These are phyloP conservation scores for Idaea dimidiata DNA, from an alignment of 2,888 invertebrate genomes.

Conservation along the genomic window DNA sequence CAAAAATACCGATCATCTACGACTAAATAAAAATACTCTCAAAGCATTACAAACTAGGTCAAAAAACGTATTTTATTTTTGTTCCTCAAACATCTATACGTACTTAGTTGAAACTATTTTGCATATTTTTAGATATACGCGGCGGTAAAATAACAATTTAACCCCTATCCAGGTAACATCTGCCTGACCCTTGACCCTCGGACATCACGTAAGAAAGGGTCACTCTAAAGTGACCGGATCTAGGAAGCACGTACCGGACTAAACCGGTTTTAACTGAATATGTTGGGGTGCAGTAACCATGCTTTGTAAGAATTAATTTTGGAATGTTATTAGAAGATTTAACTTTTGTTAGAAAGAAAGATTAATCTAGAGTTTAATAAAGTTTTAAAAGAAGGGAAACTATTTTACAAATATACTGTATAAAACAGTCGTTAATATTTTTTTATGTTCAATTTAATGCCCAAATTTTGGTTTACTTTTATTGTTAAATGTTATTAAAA, in stretches of 20 bases:
- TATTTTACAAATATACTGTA: too few species aligned
- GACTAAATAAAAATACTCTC: too few species aligned
- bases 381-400: too few species aligned
- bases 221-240: conserved; percentile 65
- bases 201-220: conserved; percentile 66
- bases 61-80: not conserved
- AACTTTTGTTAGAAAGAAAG: not conserved
- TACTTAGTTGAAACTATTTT: not conserved
- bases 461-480: too few species aligned
- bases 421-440: too few species aligned
- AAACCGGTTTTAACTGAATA: conserved; percentile 43
- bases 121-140: conserved; percentile 1
- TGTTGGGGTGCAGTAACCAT: conserved; percentile 24
- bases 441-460: too few species aligned
- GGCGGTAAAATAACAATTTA: not conserved
- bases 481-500: too few species aligned
- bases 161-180: conserved; percentile 42
- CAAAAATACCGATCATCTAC: too few species aligned
- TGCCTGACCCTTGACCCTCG: conserved; percentile 56
- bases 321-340: conserved; percentile 5
- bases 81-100: not conserved
- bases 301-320: conserved; percentile 17
- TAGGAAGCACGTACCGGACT: conserved; percentile 46
- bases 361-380: too few species aligned
- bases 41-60: not conserved